Conservation (phyloP, 1,140 invertebrate species). For the Parapsyche elsis region DNA sequence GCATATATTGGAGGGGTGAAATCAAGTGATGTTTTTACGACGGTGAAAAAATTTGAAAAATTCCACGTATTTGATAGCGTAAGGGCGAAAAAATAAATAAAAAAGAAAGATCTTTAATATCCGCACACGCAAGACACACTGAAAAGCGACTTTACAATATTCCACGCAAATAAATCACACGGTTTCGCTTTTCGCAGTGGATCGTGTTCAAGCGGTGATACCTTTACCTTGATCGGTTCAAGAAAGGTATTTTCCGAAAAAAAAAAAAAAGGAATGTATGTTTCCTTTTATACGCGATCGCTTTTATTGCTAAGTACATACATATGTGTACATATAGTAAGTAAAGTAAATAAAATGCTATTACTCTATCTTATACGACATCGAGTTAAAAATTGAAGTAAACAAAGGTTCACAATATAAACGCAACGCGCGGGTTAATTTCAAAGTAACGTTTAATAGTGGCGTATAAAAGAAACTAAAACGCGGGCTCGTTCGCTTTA, state of each 20-base stretch:
- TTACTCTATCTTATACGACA: too few species aligned
- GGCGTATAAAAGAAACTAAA: neutral
- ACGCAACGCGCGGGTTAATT: too few species aligned
- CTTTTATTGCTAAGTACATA: neutral
- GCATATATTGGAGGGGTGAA: too few species aligned
- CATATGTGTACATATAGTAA: neutral
- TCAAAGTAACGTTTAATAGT: neutral
- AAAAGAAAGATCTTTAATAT: conserved; percentile 25
- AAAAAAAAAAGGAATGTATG: conserved; percentile 18
- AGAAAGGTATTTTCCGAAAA: conserved; percentile 28
- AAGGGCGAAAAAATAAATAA: too few species aligned
- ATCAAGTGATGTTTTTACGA: too few species aligned
- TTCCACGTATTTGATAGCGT: too few species aligned
- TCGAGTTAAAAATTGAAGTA: too few species aligned
- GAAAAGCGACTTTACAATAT: conserved; percentile 30
- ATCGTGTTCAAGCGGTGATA: neutral
- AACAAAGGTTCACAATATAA: too few species aligned
- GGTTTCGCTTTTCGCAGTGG: neutral
- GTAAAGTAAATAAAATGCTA: too few species aligned
- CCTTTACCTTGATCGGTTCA: too few species aligned
- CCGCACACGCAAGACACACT: neutral
- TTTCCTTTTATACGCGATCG: conserved; percentile 2
- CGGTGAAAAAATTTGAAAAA: too few species aligned
- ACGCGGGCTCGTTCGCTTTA: neutral
- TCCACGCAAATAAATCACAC: conserved; percentile 14